Evolutionary conservation across 2,797 vertebrate genomes (phyloP).

Genomic region (Siniperca undulata): DNA sequence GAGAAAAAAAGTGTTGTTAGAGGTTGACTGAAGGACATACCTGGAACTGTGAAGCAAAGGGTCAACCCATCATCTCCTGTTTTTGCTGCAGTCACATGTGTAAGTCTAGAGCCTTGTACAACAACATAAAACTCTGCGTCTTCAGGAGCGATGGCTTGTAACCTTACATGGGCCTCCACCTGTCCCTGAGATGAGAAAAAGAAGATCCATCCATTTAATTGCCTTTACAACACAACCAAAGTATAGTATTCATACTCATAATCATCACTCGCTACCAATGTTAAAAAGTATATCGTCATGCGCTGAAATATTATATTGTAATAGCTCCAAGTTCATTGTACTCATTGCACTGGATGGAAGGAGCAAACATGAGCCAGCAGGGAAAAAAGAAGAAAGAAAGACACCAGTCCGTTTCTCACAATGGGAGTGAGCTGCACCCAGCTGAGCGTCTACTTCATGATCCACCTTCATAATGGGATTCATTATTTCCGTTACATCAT

Average conservation of each 20-base stretch:
- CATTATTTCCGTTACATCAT: conserved; percentile 46
- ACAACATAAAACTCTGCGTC: conserved; percentile 76
- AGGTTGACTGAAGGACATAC: conserved; percentile 57
- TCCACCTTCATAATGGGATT: conserved; percentile 36
- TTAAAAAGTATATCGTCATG: no score
- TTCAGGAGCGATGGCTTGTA: conserved; percentile 56
- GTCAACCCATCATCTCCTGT: conserved; percentile 55
- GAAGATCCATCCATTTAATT: not conserved
- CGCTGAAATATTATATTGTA: not conserved
- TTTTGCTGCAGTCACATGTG: conserved; percentile 77
- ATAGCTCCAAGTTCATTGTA: conserved; percentile 5
- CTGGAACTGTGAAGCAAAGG: conserved; percentile 80
- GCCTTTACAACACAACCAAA: not conserved
- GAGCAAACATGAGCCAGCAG: not conserved
- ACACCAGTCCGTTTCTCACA: conserved; percentile 35
- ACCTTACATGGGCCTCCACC: conserved; percentile 63
- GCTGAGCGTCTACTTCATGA: conserved; percentile 23
- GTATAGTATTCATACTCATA: not conserved
- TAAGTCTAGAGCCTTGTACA: conserved; percentile 75
- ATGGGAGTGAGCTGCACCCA: conserved; percentile 35
- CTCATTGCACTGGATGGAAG: not conserved
- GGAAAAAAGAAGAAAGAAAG: not conserved
- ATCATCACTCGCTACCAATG: not conserved
- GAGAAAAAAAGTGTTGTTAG: not conserved
- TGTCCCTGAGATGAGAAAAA: conserved; percentile 76